phyloP scores from a whole-genome alignment of 2,113 vertebrate genomes.

The Cariama cristata region DNA sequence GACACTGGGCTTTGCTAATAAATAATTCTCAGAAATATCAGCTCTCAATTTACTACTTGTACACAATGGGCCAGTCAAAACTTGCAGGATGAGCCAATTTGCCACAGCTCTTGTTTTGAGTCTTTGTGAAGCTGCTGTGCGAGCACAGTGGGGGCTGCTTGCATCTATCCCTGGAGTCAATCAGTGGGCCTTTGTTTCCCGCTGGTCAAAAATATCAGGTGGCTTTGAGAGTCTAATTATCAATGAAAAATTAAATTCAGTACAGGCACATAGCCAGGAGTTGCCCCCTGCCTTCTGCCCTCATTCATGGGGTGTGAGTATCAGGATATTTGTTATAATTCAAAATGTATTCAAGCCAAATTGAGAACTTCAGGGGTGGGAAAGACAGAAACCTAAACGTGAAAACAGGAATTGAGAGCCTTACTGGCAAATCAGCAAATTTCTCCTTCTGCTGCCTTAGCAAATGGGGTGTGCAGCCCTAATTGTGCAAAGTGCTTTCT shows the following conservation, averaged over 20 bases:
- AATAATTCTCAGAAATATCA: constrained; percentile 87
- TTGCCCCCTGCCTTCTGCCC: constrained; percentile 69
- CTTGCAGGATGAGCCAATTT: constrained; percentile 92
- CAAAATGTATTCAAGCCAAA: constrained; percentile 81
- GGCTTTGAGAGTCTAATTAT: constrained; percentile 88
- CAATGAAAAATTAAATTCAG: constrained; percentile 86
- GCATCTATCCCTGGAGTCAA: constrained; percentile 84
- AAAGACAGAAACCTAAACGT: constrained; percentile 29
- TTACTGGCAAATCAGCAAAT: not conserved
- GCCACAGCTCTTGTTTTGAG: constrained; percentile 92
- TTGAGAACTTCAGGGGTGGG: constrained; percentile 56
- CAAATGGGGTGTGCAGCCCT: constrained; percentile 68
- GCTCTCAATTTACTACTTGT: constrained; percentile 88
- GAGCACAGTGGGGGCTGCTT: constrained; percentile 80
- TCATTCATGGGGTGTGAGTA: constrained; percentile 73
- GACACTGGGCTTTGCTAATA: constrained; percentile 81
- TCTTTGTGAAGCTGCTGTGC: constrained; percentile 82
- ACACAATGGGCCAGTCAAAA: constrained; percentile 91
- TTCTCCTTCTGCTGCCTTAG: constrained; percentile 16
- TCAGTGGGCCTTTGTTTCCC: constrained; percentile 87
- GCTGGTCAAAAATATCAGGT: constrained; percentile 88
- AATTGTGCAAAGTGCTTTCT: constrained; percentile 82
- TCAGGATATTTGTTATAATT: constrained; percentile 85
- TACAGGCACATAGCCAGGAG: constrained; percentile 73
- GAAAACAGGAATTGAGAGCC: constrained; percentile 44